Base-by-base conservation (phyloP, 1,140 invertebrate species). In the Cyrtorhinus lividipennis region DNA sequence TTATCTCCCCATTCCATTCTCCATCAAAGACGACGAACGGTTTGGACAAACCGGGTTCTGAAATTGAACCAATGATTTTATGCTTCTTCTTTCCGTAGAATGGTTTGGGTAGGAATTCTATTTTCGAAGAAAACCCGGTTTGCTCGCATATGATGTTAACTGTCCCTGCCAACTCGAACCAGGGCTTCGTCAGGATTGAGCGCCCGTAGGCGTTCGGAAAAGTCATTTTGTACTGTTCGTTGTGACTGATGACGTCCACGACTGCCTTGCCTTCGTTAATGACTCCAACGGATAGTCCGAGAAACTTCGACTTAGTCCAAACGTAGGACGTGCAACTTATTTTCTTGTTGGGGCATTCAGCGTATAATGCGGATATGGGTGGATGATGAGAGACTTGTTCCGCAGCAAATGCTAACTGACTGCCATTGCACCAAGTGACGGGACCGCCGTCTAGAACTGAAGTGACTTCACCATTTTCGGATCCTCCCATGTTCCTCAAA, bases 331-430 rank as follows among this genome's bases (percentile, higher is more conserved):
- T 38, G 15, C 30, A 38, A 15, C 5, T 8, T 8, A 38, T 15
- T 38, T 15, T 38, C 30, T 38, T 38, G 5, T 38, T 38, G 30
- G 30, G 30, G 15, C 30, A 38, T 38, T 38, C 30, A 38, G 30
- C 30, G 15, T 38, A 38, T 5, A 38, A 38, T 8, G 30, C 30
- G 5, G 30, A 38, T 38, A 38, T 15, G 15, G 96, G 95, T 12
- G 96, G 96, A 81, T 99, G 96, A 79, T 99, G 96, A 3, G 93
- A 98, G 1, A 99, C 96, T 78, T 99, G 96, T 76, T 99, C 96
- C 1, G 95, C 94, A 64, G 95, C 82, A 75, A 97, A 99, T 10
- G 84, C 82, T 2, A 94, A 78, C 69, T 93, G 87, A 74, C 87
- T 80, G 30, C 81, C 77, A 2, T 77, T 79, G 70, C 86, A 88